These are phyloP conservation scores for Pogonocherus hispidulus DNA, from an alignment of 2,888 invertebrate species.

Conservation along the genomic window DNA sequence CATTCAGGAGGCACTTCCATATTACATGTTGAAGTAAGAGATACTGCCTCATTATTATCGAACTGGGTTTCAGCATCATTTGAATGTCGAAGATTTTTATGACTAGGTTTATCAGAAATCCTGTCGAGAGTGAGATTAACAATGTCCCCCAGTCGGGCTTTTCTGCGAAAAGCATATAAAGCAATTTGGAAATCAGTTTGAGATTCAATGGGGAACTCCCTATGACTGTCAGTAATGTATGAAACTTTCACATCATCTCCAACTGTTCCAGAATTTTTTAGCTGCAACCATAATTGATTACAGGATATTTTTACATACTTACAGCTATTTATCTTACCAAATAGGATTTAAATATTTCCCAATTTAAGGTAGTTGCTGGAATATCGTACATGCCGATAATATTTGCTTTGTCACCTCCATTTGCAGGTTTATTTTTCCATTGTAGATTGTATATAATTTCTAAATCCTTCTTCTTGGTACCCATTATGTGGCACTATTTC, in stretches of 20 bases:
- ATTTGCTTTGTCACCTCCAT: conserved; percentile 63
- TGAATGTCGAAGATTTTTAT: conserved; percentile 44
- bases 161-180: conserved; percentile 64
- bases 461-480: conserved; percentile 56
- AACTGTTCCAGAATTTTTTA: conserved; percentile 67
- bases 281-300: conserved; percentile 54
- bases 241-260: conserved; percentile 66
- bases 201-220: conserved; percentile 67
- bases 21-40: conserved; percentile 44
- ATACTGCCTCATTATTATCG: conserved; percentile 46
- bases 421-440: conserved; percentile 65
- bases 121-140: conserved; percentile 65
- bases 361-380: conserved; percentile 66
- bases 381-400: conserved; percentile 68
- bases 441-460: conserved; percentile 68
- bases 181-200: conserved; percentile 68
- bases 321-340: conserved; percentile 61
- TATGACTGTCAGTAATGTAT: conserved; percentile 66
- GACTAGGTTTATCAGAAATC: conserved; percentile 48
- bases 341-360: conserved; percentile 68
- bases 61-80: conserved; percentile 60
- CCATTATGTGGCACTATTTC: no score
- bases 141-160: conserved; percentile 63
- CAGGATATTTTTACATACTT: conserved; percentile 22
- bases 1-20: conserved; percentile 56